Conservation (phyloP, 2,888 invertebrate genomes). For the Cerastis leucographa region DNA sequence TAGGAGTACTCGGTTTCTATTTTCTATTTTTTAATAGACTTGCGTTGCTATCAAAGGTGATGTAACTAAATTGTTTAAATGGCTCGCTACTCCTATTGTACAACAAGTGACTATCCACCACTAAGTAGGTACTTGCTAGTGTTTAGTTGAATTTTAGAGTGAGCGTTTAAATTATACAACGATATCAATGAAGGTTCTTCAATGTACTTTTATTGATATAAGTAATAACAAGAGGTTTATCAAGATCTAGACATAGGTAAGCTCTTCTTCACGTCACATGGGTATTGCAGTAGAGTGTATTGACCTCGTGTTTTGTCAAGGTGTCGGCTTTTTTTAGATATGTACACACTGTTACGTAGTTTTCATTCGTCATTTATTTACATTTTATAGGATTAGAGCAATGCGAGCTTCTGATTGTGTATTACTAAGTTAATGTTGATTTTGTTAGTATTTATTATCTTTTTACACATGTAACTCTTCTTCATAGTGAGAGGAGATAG, state of each 20-base stretch:
- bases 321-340: constrained; percentile 90
- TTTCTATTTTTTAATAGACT: constrained; percentile 32
- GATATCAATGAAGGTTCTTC: constrained; percentile 28
- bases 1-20: constrained; percentile 45
- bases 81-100: constrained; percentile 59
- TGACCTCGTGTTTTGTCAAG: constrained; percentile 91
- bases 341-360: constrained; percentile 87
- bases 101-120: constrained; percentile 66
- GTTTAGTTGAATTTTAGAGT: constrained; percentile 55
- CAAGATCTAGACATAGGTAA: constrained; percentile 56
- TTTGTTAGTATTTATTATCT: constrained; percentile 13
- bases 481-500: not conserved
- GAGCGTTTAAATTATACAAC: constrained; percentile 46
- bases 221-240: constrained; percentile 44
- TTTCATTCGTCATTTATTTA: constrained; percentile 81
- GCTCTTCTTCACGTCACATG: constrained; percentile 86
- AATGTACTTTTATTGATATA: constrained; percentile 26
- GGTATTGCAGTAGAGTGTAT: constrained; percentile 88
- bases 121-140: constrained; percentile 59
- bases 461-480: constrained; percentile 3
- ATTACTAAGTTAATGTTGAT: constrained; percentile 19
- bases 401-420: constrained; percentile 33
- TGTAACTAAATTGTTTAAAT: constrained; percentile 59
- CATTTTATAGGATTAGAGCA: constrained; percentile 53
- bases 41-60: constrained; percentile 52